A percentile compares a stretch with the other conserved stretches of the same genome.
Conservation (phyloP, 2,888 invertebrate species). For the Sussaba pulchella region DNA sequence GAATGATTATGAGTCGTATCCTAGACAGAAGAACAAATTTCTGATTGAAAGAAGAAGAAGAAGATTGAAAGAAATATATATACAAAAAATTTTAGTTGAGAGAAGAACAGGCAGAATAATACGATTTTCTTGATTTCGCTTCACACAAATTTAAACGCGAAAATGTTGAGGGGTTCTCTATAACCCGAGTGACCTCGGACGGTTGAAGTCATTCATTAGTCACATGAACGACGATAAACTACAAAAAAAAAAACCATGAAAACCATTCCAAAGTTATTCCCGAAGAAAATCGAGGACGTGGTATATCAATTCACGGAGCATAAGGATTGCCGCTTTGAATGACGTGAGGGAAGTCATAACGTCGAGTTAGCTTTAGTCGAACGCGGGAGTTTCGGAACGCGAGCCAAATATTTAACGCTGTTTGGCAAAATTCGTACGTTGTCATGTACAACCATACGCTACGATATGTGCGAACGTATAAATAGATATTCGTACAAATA, state of each 20-base stretch:
- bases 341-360: slow-evolving; percentile 11
- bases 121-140: not conserved
- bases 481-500: too few species aligned
- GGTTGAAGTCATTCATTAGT: too few species aligned
- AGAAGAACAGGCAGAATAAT: too few species aligned
- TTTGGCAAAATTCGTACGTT: slow-evolving; percentile 13
- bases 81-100: too few species aligned
- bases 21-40: too few species aligned
- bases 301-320: not conserved
- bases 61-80: too few species aligned
- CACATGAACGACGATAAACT: too few species aligned
- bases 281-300: not conserved
- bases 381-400: not conserved
- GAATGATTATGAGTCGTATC: not conserved
- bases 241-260: too few species aligned
- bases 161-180: too few species aligned
- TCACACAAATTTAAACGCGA: slow-evolving; percentile 13
- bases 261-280: too few species aligned
- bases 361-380: not conserved
- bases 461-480: too few species aligned
- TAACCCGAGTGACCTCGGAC: too few species aligned
- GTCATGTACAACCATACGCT: not conserved
- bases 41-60: not conserved
- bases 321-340: not conserved
- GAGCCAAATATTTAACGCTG: slow-evolving; percentile 34